phyloP scores from a whole-genome alignment of 2,888 invertebrate species.

The Tribolium freemani region DNA sequence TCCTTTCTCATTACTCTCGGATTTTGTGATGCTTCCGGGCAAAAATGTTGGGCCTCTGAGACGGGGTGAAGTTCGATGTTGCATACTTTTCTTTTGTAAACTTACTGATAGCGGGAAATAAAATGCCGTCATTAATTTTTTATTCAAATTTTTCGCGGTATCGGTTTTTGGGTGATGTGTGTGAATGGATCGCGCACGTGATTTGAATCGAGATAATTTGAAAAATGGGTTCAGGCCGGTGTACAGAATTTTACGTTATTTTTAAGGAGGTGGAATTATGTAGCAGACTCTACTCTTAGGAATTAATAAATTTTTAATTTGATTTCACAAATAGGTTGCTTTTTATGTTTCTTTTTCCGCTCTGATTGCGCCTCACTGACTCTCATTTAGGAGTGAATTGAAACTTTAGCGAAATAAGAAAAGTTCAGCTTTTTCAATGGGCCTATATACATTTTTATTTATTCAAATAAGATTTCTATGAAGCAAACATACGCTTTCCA shows the following conservation, averaged over 20 bases:
- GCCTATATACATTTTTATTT: background rate
- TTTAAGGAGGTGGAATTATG: background rate
- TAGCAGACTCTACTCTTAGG: background rate
- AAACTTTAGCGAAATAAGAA: slow-evolving; percentile 5
- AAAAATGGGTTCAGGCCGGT: background rate
- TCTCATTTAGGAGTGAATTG: slow-evolving; percentile 3
- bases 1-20: slow-evolving; percentile 5
- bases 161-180: background rate
- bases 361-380: slow-evolving; percentile 8
- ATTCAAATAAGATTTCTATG: background rate
- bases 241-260: background rate
- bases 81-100: background rate
- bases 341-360: slow-evolving; percentile 3
- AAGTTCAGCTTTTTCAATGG: background rate
- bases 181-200: background rate
- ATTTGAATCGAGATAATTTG: background rate
- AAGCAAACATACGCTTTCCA: background rate
- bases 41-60: background rate
- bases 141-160: background rate
- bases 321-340: background rate
- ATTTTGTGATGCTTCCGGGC: background rate
- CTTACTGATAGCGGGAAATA: background rate
- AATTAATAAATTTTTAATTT: slow-evolving; percentile 14
- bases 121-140: background rate
- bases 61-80: slow-evolving; percentile 21